Conservation (phyloP, 2,888 invertebrate genomes). For the Vesta saturnalis region DNA sequence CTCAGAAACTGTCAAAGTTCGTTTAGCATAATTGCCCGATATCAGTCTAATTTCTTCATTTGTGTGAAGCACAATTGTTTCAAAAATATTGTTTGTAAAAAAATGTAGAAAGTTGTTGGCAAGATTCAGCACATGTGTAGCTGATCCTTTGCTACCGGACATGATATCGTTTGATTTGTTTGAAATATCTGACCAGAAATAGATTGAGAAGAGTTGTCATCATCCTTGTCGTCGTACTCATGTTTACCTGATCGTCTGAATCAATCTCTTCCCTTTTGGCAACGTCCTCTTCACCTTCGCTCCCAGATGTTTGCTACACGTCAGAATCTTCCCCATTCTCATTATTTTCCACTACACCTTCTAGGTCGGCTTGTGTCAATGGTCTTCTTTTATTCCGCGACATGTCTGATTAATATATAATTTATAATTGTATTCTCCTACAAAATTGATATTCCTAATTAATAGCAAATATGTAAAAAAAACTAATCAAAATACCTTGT, state of each 20-base stretch:
- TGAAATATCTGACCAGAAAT: constrained; percentile 6
- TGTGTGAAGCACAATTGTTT: no score
- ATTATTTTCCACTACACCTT: not conserved
- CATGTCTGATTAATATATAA: no score
- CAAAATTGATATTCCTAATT: not conserved
- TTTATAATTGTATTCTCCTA: not conserved
- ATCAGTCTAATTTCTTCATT: not conserved
- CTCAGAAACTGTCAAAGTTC: not conserved
- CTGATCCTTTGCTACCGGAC: constrained; percentile 4
- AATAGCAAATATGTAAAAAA: not conserved
- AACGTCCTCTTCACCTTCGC: no score
- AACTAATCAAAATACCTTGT: not conserved
- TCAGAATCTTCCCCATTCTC: not conserved
- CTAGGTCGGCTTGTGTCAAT: no score
- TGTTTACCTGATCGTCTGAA: not conserved
- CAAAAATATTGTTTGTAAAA: not conserved
- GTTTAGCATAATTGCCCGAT: not conserved
- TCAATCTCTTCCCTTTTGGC: not conserved
- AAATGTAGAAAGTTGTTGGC: not conserved
- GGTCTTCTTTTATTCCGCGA: no score
- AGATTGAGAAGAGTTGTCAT: not conserved
- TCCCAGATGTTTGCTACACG: no score
- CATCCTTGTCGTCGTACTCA: not conserved
- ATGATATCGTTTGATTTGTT: not conserved
- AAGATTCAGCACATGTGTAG: not conserved